Conservation (phyloP, 2,797 vertebrate genomes). For the Tinamus major region DNA sequence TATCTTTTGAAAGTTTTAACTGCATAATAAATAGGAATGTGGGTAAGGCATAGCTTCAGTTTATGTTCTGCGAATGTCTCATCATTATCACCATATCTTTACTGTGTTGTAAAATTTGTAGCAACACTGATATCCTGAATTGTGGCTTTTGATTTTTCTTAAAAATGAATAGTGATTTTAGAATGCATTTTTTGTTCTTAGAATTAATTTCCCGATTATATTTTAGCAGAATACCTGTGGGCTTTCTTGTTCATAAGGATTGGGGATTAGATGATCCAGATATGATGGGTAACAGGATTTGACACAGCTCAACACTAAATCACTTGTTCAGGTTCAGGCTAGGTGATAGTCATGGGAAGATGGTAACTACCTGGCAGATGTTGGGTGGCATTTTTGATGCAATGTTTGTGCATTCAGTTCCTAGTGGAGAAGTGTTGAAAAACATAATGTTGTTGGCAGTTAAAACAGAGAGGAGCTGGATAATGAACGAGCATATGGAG, state of each 20-base stretch:
- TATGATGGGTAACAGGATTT: slow-evolving; percentile 25
- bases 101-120: background rate
- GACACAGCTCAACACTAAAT: slow-evolving; percentile 51
- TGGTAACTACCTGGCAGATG: slow-evolving; percentile 68
- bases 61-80: background rate
- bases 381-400: slow-evolving; percentile 70
- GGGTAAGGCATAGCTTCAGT: background rate
- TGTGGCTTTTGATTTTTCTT: background rate
- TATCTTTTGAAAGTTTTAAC: background rate
- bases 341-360: slow-evolving; percentile 58
- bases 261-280: background rate
- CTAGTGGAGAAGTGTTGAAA: slow-evolving; percentile 69
- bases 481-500: slow-evolving; percentile 69
- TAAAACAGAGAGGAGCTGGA: slow-evolving; percentile 62
- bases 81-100: background rate
- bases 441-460: slow-evolving; percentile 73
- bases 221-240: background rate
- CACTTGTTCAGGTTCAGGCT: slow-evolving; percentile 48
- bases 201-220: background rate
- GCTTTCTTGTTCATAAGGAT: background rate
- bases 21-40: background rate
- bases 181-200: background rate
- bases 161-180: background rate
- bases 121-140: background rate
- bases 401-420: slow-evolving; percentile 71